phyloP scores from a whole-genome alignment of 2,888 invertebrate species.

The Drosophila algonquin region DNA sequence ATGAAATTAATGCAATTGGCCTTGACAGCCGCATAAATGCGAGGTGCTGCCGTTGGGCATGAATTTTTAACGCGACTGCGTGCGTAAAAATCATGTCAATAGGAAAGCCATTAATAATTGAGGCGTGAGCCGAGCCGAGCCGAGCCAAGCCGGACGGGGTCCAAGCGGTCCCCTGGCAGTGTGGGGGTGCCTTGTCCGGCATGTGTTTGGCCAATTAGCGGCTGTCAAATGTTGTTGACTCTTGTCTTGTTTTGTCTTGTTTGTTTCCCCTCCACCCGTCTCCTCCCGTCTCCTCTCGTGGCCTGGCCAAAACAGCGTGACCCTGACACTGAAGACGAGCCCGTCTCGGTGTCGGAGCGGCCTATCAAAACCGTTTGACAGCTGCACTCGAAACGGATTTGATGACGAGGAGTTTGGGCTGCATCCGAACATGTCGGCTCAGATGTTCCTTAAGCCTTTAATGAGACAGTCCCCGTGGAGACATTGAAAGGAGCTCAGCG shows the following conservation, averaged over 20 bases:
- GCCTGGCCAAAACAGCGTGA: slow-evolving; percentile 7
- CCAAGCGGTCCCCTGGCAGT: slow-evolving; percentile 1
- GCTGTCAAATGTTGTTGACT: slow-evolving; percentile 79
- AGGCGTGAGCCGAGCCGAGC: slow-evolving; percentile 46
- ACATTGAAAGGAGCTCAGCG: slow-evolving; percentile 62
- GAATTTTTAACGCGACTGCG: slow-evolving; percentile 52
- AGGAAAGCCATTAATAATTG: slow-evolving; percentile 71
- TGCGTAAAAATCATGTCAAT: slow-evolving; percentile 76
- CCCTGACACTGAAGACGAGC: slow-evolving; percentile 62
- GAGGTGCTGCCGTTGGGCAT: slow-evolving; percentile 36
- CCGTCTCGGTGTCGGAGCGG: background rate
- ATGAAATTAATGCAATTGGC: slow-evolving; percentile 75
- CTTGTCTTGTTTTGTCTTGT: slow-evolving; percentile 26
- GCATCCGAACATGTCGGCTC: slow-evolving; percentile 26
- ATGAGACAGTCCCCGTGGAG: slow-evolving; percentile 51
- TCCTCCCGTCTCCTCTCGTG: background rate
- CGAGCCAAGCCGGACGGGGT: no score
- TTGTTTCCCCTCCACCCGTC: background rate
- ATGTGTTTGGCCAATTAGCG: slow-evolving; percentile 71
- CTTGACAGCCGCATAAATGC: slow-evolving; percentile 63
- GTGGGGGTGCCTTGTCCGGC: slow-evolving; percentile 57
- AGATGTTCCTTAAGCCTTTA: slow-evolving; percentile 62
- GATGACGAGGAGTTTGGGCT: slow-evolving; percentile 25
- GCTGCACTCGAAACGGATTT: slow-evolving; percentile 63
- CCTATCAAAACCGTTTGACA: slow-evolving; percentile 53